Evolutionary conservation across 1,140 invertebrate species (phyloP).

Genomic region (Scaptomyza graminum): DNA sequence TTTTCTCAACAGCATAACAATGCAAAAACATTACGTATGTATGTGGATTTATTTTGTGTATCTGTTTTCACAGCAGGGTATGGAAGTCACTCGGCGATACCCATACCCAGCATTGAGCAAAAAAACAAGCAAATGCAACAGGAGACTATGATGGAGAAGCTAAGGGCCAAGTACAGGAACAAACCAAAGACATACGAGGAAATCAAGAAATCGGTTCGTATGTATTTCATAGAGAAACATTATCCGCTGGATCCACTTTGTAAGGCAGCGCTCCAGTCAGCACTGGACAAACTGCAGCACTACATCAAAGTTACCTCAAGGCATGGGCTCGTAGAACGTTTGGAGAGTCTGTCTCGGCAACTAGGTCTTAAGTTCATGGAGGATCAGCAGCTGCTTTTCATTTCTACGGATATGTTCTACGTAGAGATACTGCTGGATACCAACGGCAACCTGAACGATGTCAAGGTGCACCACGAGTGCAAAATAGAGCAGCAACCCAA

Average conservation of each 20-base stretch:
- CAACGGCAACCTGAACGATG: conserved; percentile 93
- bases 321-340: conserved; percentile 95
- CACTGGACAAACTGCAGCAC: conserved; percentile 95
- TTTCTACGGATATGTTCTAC: conserved; percentile 98
- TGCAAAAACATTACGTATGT: neutral
- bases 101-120: conserved; percentile 59
- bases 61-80: conserved; percentile 22
- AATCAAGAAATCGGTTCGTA: conserved; percentile 92
- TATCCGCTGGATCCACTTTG: conserved; percentile 93
- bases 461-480: conserved; percentile 87
- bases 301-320: conserved; percentile 96
- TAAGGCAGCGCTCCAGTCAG: conserved; percentile 93
- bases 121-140: conserved; percentile 71
- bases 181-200: conserved; percentile 92
- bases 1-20: neutral
- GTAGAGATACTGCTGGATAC: conserved; percentile 94
- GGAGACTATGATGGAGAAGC: conserved; percentile 68
- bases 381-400: conserved; percentile 87
- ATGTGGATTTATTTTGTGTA: neutral
- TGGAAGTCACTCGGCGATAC: conserved; percentile 30
- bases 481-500: conserved; percentile 88
- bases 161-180: conserved; percentile 60
- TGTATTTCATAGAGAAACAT: conserved; percentile 92
- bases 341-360: conserved; percentile 95
- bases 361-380: conserved; percentile 86